phyloP scores from a whole-genome alignment of 2,797 vertebrate species.

The Lepus oiostolus region DNA sequence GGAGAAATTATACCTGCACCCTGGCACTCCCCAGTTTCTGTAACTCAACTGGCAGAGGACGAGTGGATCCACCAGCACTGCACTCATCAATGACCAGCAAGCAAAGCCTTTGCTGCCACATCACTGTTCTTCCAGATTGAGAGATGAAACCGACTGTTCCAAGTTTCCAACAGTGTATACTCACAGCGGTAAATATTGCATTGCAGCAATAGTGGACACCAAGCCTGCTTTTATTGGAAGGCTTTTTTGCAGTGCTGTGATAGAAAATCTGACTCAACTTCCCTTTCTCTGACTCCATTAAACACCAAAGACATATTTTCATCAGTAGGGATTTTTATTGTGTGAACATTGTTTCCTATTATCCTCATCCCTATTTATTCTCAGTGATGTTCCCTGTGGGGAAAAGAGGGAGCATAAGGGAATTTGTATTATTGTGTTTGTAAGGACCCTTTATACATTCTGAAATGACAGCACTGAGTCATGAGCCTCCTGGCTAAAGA shows the following conservation, averaged over 20 bases:
- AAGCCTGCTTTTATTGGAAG: not conserved
- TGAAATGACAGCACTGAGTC: not conserved
- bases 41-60: not conserved
- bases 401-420: not conserved
- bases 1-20: not conserved
- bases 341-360: not conserved
- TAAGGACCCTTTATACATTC: not conserved
- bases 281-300: not conserved
- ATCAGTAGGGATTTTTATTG: not conserved
- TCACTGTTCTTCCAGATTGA: not conserved
- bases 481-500: not conserved
- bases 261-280: not conserved
- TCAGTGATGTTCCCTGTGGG: not conserved
- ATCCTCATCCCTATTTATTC: not conserved
- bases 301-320: not conserved
- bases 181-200: not conserved
- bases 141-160: not conserved
- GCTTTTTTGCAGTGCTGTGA: not conserved
- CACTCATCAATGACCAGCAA: not conserved
- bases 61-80: not conserved
- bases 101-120: not conserved
- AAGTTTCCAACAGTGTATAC: not conserved
- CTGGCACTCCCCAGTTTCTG: not conserved
- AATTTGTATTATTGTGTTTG: not conserved
- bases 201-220: not conserved